phyloP scores from a whole-genome alignment of 2,113 vertebrate genomes.

The Platichthys flesus region DNA sequence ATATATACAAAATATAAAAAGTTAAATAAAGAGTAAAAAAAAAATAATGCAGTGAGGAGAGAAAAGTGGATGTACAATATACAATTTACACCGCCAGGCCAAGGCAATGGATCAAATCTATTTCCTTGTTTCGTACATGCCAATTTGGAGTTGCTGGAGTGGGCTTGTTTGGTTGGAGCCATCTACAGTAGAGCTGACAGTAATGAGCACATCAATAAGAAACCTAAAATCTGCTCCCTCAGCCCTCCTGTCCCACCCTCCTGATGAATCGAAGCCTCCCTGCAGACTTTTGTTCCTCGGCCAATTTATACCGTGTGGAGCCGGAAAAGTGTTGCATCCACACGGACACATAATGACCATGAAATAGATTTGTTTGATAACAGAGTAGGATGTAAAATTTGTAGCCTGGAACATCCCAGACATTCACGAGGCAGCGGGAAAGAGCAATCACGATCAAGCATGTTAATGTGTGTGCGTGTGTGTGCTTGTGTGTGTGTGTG shows the following conservation, averaged over 20 bases:
- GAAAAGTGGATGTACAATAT: no score
- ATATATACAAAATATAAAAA: no score
- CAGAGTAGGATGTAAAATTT: conserved; percentile 33
- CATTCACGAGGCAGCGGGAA: not conserved
- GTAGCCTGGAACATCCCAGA: conserved; percentile 49
- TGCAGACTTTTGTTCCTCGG: conserved; percentile 37
- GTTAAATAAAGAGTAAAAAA: no score
- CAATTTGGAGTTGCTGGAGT: conserved; percentile 61
- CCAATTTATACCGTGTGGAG: conserved; percentile 47
- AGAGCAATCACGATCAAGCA: conserved; percentile 1
- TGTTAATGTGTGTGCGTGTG: not conserved
- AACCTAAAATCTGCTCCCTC: conserved; percentile 51
- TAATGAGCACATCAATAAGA: conserved; percentile 71
- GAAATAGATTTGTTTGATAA: conserved; percentile 49
- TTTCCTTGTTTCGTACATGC: conserved; percentile 58
- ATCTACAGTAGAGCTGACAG: conserved; percentile 44
- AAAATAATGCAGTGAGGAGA: no score
- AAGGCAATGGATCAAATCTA: conserved; percentile 66
- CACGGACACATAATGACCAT: conserved; percentile 5
- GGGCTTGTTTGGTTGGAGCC: conserved; percentile 35
- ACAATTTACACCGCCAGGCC: conserved; percentile 31
- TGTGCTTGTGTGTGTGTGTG: not conserved
- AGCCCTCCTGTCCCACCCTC: conserved; percentile 50
- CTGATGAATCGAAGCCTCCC: conserved; percentile 54
- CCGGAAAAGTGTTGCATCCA: conserved; percentile 12